Percentiles rank a stretch among this genome's conserved stretches.
These are phyloP conservation scores for Zosterops borbonicus DNA, from an alignment of 2,113 vertebrate species.

Conservation along the genomic window DNA sequence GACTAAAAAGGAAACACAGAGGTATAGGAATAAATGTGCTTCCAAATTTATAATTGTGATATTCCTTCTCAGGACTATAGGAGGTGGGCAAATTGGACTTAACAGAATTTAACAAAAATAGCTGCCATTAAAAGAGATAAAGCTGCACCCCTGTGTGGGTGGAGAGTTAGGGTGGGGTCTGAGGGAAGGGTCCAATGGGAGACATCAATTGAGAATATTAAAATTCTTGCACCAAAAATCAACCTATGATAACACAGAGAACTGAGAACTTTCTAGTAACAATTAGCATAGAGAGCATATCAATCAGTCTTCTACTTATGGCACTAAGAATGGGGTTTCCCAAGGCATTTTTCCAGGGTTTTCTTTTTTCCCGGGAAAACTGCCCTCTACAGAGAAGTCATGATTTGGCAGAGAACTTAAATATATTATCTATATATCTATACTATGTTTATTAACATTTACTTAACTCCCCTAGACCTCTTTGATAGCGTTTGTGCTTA, in stretches of 20 bases:
- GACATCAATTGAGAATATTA: too few relatives aligned
- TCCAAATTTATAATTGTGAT: background rate
- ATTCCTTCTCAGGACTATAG: background rate
- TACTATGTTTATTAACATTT: background rate
- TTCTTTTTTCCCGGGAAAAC: too few relatives aligned
- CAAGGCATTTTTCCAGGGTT: too few relatives aligned
- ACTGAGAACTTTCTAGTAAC: too few relatives aligned
- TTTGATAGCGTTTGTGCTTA: background rate
- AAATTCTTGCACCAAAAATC: too few relatives aligned
- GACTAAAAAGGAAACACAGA: background rate
- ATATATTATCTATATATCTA: background rate
- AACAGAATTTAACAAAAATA: background rate
- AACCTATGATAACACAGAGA: too few relatives aligned
- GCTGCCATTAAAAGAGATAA: background rate
- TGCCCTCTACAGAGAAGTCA: background rate
- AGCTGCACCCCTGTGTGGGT: background rate
- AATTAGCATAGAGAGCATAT: too few relatives aligned
- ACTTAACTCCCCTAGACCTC: background rate
- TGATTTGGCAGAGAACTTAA: background rate
- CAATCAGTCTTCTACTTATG: too few relatives aligned
- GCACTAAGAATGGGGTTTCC: too few relatives aligned
- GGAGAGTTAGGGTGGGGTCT: too few relatives aligned
- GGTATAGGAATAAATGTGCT: background rate
- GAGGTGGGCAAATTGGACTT: background rate
- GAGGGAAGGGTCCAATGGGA: too few relatives aligned